A percentile compares a stretch with the other conserved stretches of the same genome.
Evolutionary conservation across 2,888 invertebrate species (phyloP).

Genomic region (Calameuta pallipes): DNA sequence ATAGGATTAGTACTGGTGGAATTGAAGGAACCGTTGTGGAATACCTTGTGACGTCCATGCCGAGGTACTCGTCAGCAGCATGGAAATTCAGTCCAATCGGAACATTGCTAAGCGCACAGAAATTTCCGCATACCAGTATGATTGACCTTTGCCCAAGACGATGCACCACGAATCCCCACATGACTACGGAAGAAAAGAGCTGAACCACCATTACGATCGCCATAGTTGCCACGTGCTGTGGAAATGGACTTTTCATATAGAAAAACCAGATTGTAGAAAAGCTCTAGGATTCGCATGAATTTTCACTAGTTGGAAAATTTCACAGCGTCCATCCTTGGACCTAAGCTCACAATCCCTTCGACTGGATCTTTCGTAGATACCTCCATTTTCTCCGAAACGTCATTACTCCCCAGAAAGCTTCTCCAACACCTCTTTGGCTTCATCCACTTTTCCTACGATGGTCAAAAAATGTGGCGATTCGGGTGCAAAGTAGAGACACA

Average conservation of each 20-base stretch:
- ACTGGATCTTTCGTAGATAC: constrained; percentile 16
- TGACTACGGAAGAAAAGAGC: constrained; percentile 51
- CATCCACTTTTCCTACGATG: constrained; percentile 50
- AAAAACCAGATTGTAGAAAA: constrained; percentile 55
- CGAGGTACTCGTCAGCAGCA: constrained; percentile 35
- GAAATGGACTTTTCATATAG: constrained; percentile 39
- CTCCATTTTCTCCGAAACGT: constrained; percentile 69
- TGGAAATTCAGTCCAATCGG: constrained; percentile 43
- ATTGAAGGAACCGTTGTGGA: constrained; percentile 11
- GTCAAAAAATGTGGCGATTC: constrained; percentile 67
- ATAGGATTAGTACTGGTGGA: background rate
- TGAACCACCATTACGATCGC: constrained; percentile 43
- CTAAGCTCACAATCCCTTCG: background rate
- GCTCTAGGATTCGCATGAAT: constrained; percentile 57
- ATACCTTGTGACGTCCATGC: constrained; percentile 29
- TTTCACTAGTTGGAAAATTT: constrained; percentile 41
- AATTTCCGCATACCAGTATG: constrained; percentile 59
- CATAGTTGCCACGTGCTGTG: constrained; percentile 45
- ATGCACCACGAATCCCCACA: constrained; percentile 59
- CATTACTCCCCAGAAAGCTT: constrained; percentile 64
- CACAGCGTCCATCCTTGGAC: constrained; percentile 3
- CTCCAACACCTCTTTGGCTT: constrained; percentile 64
- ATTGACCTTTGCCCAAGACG: constrained; percentile 65
- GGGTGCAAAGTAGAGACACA: constrained; percentile 65
- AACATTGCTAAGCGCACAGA: constrained; percentile 36